phyloP scores from a whole-genome alignment of 2,797 vertebrate genomes.

The Phrynocephalus forsythii region DNA sequence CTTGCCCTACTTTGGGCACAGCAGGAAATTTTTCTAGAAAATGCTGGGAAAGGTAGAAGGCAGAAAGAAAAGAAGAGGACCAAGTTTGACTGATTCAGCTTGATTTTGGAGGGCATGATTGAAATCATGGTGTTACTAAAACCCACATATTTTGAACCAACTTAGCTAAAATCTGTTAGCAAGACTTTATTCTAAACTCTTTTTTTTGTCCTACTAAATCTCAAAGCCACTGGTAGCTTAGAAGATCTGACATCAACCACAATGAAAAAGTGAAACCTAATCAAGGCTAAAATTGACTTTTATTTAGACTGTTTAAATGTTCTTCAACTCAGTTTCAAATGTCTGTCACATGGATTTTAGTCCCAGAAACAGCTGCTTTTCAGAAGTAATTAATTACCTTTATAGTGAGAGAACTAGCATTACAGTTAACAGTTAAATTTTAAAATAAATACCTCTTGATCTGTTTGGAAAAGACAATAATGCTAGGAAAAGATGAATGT shows the following conservation, averaged over 20 bases:
- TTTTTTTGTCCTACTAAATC: slow-evolving; percentile 19
- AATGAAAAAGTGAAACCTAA: slow-evolving; percentile 1
- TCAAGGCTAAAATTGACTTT: slow-evolving; percentile 24
- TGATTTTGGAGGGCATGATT: no score
- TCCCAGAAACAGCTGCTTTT: neutral
- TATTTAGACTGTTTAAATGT: slow-evolving; percentile 7
- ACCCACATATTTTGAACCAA: slow-evolving; percentile 8
- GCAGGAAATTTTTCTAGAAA: no score
- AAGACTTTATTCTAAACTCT: slow-evolving; percentile 14
- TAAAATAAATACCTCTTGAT: no score
- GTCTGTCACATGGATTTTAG: neutral
- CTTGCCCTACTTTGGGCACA: no score
- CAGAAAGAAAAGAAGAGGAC: no score
- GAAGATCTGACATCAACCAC: neutral
- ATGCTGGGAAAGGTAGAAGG: no score
- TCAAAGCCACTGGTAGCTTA: neutral
- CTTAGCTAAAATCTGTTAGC: slow-evolving; percentile 17
- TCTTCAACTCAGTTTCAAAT: neutral
- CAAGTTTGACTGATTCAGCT: no score
- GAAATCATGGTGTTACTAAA: neutral
- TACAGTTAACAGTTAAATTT: no score
- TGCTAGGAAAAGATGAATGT: no score
- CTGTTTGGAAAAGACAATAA: no score
- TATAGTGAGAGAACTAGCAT: no score
- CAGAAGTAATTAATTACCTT: no score